A percentile compares a stretch with the other conserved stretches of the same genome.
phyloP scores from a whole-genome alignment of 2,113 vertebrate genomes.

The Tragelaphus imberbis region DNA sequence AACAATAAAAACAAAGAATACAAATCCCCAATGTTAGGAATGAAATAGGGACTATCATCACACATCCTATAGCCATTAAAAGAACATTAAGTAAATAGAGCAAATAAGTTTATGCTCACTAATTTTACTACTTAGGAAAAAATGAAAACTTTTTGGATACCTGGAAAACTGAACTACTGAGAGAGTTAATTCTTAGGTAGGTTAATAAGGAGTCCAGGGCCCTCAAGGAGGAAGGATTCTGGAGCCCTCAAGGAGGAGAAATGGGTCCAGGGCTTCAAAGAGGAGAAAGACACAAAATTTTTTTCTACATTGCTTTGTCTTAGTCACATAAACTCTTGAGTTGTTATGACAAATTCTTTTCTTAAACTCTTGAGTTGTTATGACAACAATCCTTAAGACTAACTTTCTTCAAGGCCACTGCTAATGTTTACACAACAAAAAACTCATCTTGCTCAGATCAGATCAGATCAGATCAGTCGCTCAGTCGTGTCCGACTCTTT shows the following conservation, averaged over 20 bases:
- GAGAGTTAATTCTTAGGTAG: not conserved
- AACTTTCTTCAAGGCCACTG: not conserved
- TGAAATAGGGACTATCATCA: not conserved
- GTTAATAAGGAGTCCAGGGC: not conserved
- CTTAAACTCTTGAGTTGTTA: not conserved
- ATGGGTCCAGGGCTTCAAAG: not conserved
- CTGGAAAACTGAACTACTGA: not conserved
- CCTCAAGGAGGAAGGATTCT: not conserved
- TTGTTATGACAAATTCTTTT: too few relatives aligned
- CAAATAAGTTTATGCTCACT: not conserved
- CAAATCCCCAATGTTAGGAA: not conserved
- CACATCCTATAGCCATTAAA: not conserved
- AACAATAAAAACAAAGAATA: not conserved
- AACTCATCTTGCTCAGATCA: too few relatives aligned
- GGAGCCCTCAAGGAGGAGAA: not conserved
- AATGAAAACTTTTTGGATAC: not conserved
- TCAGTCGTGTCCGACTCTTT: too few relatives aligned
- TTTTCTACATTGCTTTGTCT: not conserved
- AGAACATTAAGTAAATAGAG: not conserved
- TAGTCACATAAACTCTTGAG: not conserved
- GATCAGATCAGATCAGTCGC: too few relatives aligned
- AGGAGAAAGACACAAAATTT: not conserved
- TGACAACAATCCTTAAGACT: not conserved
- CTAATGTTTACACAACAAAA: not conserved
- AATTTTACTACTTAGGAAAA: not conserved